Base-by-base conservation (phyloP, 2,113 vertebrate genomes). In the Semnornis frantzii region DNA sequence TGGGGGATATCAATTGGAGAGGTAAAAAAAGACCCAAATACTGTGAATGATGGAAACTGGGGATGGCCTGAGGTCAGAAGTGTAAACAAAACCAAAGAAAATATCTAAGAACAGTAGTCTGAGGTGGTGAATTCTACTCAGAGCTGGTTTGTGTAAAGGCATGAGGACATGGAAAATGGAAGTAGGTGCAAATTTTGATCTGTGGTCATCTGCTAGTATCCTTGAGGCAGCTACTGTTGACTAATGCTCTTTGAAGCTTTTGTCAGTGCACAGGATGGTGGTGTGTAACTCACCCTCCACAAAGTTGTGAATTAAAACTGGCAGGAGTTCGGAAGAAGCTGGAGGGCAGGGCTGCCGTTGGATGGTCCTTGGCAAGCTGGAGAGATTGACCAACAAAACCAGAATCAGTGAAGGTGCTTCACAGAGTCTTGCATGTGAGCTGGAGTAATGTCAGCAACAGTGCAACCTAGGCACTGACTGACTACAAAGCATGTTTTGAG, bases 361-460 rank as follows among this genome's bases (percentile, higher is more conserved):
- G 62, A 37, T 25, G 8, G 20, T 8, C 33, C 48, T 23, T 50
- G 48, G 48, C 48, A 50, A 50, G 48, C 48, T 50, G 48, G 48
- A 23, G 20, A 48, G 14, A 44, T 1, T n/a, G 46, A 9, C 31
- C 20, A n/a, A 12, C 72, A 74, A 30, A 63, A 86, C 44, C 8
- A 7, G 33, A 85, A 48, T 83, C 28, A 52, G 39, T 46, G 62
- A 30, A 64, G 33, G 20, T 0, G 0, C 11, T 44, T 73, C 24
- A 23, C 9, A 33, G 34, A 24, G 34, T 91, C 14, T 10, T 16
- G 11, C 25, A 7, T 0, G 0, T 63, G 19, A 52, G 16, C n/a
- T 59, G 27, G 46, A 68, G 21, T 68, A 55, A 33, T 33, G 10
- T 90, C 24, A 4, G 33, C 68, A 85, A 4, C 21, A 16, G 8